A percentile compares a stretch with the other conserved stretches of the same genome.
Evolutionary conservation across 2,888 invertebrate genomes (phyloP).

Genomic region (Aproaerema taeniolella): DNA sequence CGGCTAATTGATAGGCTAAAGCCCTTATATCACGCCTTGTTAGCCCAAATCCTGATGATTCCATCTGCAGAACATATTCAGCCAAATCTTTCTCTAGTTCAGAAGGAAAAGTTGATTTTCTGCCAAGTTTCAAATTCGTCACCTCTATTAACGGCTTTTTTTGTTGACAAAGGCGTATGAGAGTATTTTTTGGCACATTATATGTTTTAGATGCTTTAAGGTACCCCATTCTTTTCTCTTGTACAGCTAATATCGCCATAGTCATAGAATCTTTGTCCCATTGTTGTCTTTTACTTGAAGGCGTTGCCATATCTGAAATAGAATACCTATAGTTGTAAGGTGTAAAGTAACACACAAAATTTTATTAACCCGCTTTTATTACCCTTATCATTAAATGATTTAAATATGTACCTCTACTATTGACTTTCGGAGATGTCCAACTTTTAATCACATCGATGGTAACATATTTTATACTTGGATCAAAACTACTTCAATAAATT

Average conservation of each 20-base stretch:
- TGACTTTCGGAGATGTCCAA: not conserved
- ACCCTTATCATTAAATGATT: not conserved
- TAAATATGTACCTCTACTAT: not conserved
- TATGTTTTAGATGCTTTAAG: slow-evolving; percentile 17
- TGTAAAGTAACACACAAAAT: slow-evolving; percentile 10
- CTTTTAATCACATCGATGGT: not conserved
- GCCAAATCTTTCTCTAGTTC: slow-evolving; percentile 6
- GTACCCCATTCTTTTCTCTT: slow-evolving; percentile 17
- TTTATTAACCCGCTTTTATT: not conserved
- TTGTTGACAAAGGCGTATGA: slow-evolving; percentile 13
- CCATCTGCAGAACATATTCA: slow-evolving; percentile 12
- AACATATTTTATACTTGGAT: too few species aligned
- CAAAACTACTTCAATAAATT: too few species aligned
- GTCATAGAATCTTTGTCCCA: slow-evolving; percentile 16
- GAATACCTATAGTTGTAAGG: not conserved
- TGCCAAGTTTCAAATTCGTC: slow-evolving; percentile 11
- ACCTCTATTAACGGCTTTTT: slow-evolving; percentile 5
- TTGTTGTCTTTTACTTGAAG: slow-evolving; percentile 10
- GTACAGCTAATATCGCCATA: slow-evolving; percentile 13
- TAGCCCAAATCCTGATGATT: slow-evolving; percentile 11
- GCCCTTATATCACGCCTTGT: slow-evolving; percentile 7
- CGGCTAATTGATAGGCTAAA: slow-evolving; percentile 13
- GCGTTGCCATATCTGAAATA: slow-evolving; percentile 10
- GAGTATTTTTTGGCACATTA: slow-evolving; percentile 16
- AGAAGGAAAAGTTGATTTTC: slow-evolving; percentile 8